phyloP scores from a whole-genome alignment of 2,797 vertebrate genomes.

The Microtus obscurus region DNA sequence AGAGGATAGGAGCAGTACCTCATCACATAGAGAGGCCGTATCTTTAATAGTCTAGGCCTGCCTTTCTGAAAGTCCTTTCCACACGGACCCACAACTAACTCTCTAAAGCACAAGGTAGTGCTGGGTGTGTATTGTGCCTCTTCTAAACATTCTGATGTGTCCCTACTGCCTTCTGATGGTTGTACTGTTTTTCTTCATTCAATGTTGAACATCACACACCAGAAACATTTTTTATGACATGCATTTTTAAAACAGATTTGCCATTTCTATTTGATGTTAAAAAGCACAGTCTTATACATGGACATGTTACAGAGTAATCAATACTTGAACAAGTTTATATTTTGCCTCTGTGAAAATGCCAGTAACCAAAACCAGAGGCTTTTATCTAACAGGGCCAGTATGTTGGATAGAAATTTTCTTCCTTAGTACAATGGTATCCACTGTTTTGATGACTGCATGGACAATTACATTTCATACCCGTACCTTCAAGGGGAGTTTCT shows the following conservation, averaged over 20 bases:
- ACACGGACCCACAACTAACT: not conserved
- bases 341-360: not conserved
- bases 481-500: not conserved
- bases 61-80: not conserved
- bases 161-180: not conserved
- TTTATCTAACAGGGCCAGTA: not conserved
- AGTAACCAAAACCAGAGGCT: not conserved
- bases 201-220: not conserved
- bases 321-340: not conserved
- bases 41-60: not conserved
- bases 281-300: not conserved
- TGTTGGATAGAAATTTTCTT: not conserved
- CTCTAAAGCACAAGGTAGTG: not conserved
- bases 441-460: not conserved
- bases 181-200: not conserved
- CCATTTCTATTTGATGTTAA: not conserved
- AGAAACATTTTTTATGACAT: not conserved
- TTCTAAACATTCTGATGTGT: not conserved
- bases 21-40: too few species aligned
- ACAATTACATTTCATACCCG: not conserved
- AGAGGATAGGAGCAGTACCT: not conserved
- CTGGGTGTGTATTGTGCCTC: fast-evolving
- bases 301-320: not conserved
- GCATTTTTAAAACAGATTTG: not conserved
- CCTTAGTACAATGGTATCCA: not conserved